These are phyloP conservation scores for Epinotia nisella DNA, from an alignment of 2,888 invertebrate species.

Conservation along the genomic window DNA sequence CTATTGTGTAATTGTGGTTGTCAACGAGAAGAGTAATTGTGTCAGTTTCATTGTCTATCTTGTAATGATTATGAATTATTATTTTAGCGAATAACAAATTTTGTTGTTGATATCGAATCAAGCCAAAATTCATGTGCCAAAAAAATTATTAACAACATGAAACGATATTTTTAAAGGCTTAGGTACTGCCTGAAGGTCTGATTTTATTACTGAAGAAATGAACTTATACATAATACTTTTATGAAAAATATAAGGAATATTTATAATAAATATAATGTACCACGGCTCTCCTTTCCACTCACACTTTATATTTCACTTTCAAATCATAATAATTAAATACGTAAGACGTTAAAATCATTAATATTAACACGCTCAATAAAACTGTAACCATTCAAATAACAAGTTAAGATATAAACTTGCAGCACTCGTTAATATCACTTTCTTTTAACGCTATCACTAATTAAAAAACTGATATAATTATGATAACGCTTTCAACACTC, in stretches of 20 bases:
- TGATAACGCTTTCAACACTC: background rate
- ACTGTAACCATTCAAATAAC: slow-evolving; percentile 17
- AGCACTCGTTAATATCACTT: slow-evolving; percentile 24
- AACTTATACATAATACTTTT: no score
- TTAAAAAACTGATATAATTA: slow-evolving; percentile 17
- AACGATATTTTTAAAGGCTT: no score
- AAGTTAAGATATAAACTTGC: slow-evolving; percentile 13
- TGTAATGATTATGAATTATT: background rate
- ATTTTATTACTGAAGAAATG: no score
- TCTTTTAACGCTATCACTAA: slow-evolving; percentile 32
- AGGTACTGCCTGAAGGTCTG: no score
- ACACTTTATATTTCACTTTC: no score
- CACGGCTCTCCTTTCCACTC: no score
- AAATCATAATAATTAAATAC: slow-evolving; percentile 3
- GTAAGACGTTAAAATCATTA: slow-evolving; percentile 6
- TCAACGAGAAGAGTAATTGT: slow-evolving; percentile 14
- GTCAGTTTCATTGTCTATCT: slow-evolving; percentile 4
- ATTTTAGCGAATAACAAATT: background rate
- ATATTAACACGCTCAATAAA: slow-evolving; percentile 30
- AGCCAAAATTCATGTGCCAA: no score
- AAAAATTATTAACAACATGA: no score
- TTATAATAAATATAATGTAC: no score
- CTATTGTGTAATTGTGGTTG: slow-evolving; percentile 10
- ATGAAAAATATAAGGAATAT: no score
- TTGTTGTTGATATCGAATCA: no score